These are phyloP conservation scores for Heliocidaris erythrogramma DNA, from an alignment of 35 echinoderm and acorn worm genomes.

Conservation along the genomic window DNA sequence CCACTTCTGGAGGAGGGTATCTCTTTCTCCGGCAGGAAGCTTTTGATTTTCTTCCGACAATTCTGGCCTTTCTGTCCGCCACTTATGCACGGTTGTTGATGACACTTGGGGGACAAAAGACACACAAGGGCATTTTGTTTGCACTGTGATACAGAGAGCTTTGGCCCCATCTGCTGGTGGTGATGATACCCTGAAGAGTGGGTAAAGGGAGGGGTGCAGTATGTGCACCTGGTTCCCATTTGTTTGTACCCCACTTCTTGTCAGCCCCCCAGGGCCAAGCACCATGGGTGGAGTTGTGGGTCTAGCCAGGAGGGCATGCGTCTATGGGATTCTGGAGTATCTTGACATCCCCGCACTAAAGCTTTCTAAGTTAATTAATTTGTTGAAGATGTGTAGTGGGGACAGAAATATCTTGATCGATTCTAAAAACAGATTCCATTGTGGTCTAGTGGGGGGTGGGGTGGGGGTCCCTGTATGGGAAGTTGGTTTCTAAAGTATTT, in stretches of 20 bases:
- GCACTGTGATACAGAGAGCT: not conserved
- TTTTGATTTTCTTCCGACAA: not conserved
- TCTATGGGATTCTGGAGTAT: too few species aligned
- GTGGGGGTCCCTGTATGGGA: not conserved
- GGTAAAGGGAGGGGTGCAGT: not conserved
- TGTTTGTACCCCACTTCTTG: not conserved
- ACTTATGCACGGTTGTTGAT: not conserved
- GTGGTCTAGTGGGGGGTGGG: too few species aligned
- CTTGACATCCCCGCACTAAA: too few species aligned
- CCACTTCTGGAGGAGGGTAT: not conserved
- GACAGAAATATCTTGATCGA: too few species aligned
- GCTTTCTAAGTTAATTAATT: too few species aligned
- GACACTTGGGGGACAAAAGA: not conserved
- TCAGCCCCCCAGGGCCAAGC: not conserved
- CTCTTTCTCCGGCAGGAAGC: not conserved
- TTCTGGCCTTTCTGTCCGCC: not conserved
- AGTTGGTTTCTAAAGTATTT: not conserved
- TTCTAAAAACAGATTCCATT: too few species aligned
- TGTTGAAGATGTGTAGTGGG: too few species aligned
- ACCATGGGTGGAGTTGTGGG: not conserved
- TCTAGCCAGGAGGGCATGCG: not conserved
- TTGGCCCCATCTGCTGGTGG: not conserved
- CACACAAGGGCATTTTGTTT: not conserved
- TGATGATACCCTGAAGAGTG: not conserved
- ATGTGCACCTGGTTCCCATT: not conserved